Base-by-base conservation (phyloP, 2,888 invertebrate species). In the Diplazon laetatorius region DNA sequence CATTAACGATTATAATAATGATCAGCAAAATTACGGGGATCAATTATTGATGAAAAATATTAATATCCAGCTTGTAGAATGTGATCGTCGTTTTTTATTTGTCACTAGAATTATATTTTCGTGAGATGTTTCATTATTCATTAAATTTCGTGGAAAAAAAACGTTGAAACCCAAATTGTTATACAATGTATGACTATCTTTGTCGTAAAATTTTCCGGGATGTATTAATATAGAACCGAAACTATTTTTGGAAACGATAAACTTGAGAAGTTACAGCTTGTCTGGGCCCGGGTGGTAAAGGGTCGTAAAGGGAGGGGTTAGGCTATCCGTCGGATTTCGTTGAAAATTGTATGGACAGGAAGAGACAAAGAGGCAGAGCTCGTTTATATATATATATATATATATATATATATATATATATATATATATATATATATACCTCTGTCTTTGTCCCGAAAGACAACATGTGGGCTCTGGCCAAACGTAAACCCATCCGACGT, bases 381-480 rank as follows among this genome's bases (percentile, higher is more conserved):
- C n/a, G n/a, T n/a, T n/a, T n/a, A n/a, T n/a, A n/a, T n/a, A n/a
- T n/a, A n/a, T n/a, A n/a, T n/a, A n/a, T n/a, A n/a, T n/a, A n/a
- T n/a, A n/a, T n/a, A n/a, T n/a, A n/a, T n/a, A n/a, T n/a, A n/a
- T n/a, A n/a, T n/a, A n/a, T n/a, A n/a, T n/a, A n/a, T n/a, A n/a
- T n/a, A n/a, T n/a, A n/a, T n/a, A n/a, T n/a, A n/a, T n/a, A n/a
- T n/a, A n/a, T n/a, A n/a, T n/a, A n/a, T n/a, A 59, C 60, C 18
- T 16, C 18, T 50, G 59, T 76, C 76, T 76, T 76, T 76, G 76
- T 76, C 60, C 76, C 44, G 71, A 55, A 71, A 66, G 66, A 66
- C 76, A 63, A 66, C 76, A 72, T 76, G 71, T 60, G 60, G 44
- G n/a, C n/a, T 14, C 60, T 18, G 60, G 42, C 30, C 39, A 70